Evolutionary conservation across 2,113 vertebrate species (phyloP), one percentile per base, ranked within the genome.

Genomic region (Rhizomys pruinosus): DNA sequence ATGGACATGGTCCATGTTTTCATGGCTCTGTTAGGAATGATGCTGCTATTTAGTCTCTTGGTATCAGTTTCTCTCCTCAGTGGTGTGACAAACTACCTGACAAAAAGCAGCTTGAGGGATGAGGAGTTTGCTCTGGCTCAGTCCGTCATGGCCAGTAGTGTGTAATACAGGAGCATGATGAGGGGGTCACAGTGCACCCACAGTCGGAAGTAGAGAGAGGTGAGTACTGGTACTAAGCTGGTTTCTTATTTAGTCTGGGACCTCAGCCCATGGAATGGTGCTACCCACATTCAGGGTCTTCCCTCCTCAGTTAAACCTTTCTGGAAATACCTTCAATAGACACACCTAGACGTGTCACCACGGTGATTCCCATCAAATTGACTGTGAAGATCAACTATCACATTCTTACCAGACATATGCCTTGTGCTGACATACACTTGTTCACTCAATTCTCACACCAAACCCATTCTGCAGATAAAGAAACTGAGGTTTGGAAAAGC

Each of bases 371-470:
- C 13, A n/a, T n/a, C n/a, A n/a, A n/a, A n/a, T n/a, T 15, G 5
- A 5, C 10, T 12, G 7, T 66, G 39, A 66, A 66, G 42, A 84
- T 15, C 52, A 66, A 4, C 32, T 2, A 19, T 7, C 29, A n/a
- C 57, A 71, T 17, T 16, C 42, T 76, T 57, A 3, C 71, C 61
- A 52, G 39, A 23, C 22, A 29, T 32, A 47, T 59, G 19, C 25
- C n/a, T 13, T 15, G 19, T 6, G 11, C 4, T 5, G 25, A 22
- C 5, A 2, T 0, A 37, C n/a, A 2, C 2, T 1, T 22, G 55
- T 42, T 73, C 2, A 0, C 7, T 20, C 7, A 17, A 71, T 29
- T 80, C 29, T 34, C 57, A 37, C 32, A 37, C 32, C 3, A 39
- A 47, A 34, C 12, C 42, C 59, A 13, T 94, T 94, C 87, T 74